These are phyloP conservation scores for Jacana jacana DNA, from an alignment of 2,113 vertebrate species.

Conservation along the genomic window DNA sequence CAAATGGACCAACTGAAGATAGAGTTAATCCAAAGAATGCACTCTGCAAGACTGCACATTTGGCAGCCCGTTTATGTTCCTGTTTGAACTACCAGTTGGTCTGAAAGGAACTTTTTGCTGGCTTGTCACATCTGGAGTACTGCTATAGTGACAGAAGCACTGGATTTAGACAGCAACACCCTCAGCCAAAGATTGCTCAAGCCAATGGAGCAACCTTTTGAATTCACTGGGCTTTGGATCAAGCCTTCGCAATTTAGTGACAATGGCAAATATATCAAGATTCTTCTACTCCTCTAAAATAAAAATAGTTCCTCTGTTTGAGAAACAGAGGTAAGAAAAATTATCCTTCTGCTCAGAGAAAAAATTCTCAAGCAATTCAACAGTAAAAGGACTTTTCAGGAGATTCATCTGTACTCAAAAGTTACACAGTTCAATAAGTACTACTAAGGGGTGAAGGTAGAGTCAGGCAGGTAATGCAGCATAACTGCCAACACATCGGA, in stretches of 20 bases:
- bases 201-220: not conserved
- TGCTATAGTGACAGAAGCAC: not conserved
- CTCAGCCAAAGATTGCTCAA: not conserved
- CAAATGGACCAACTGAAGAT: not conserved
- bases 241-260: not conserved
- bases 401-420: not conserved
- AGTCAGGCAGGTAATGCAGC: not conserved
- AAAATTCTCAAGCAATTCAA: not conserved
- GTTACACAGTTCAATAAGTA: not conserved
- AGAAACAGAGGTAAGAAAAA: not conserved
- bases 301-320: not conserved
- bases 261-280: not conserved
- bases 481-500: not conserved
- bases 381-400: not conserved
- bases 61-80: slow-evolving; percentile 2
- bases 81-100: not conserved
- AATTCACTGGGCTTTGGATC: not conserved
- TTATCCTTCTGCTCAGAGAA: not conserved
- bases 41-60: not conserved
- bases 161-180: not conserved
- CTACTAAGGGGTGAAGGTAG: not conserved
- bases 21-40: not conserved
- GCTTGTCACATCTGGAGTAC: not conserved
- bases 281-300: not conserved
- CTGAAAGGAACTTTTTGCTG: not conserved